Conservation (phyloP, 2,113 vertebrate species). For the Kryptolebias marmoratus region DNA sequence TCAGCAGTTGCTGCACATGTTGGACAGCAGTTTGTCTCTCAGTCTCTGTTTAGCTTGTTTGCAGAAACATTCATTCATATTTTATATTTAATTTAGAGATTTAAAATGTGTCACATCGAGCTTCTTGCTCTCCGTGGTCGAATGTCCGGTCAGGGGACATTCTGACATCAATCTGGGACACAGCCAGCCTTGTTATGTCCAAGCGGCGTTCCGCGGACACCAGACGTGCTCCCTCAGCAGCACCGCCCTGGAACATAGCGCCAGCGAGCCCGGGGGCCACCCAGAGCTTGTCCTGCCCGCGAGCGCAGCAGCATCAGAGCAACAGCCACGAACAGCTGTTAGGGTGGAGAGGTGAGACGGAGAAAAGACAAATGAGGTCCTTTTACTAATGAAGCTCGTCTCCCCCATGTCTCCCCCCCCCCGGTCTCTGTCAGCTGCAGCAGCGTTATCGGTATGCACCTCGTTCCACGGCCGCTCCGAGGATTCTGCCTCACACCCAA, state of each 20-base stretch:
- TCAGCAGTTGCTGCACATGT: too few species aligned
- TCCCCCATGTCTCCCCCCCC: neutral
- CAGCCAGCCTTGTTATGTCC: neutral
- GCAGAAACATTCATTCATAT: neutral
- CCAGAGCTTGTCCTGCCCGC: slow-evolving; percentile 18
- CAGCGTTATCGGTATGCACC: slow-evolving; percentile 70
- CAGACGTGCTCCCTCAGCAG: neutral
- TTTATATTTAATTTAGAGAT: neutral
- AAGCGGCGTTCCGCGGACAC: slow-evolving; percentile 9
- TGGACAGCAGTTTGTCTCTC: neutral
- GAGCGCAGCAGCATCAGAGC: slow-evolving; percentile 27
- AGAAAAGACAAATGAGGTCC: slow-evolving; percentile 65
- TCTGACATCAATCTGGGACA: slow-evolving; percentile 5
- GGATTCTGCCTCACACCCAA: slow-evolving; percentile 64
- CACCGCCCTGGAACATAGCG: neutral
- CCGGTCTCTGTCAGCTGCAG: slow-evolving; percentile 55
- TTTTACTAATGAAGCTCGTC: slow-evolving; percentile 70
- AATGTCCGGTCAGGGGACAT: neutral
- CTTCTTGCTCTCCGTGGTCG: neutral
- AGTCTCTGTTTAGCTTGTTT: neutral
- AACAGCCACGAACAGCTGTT: slow-evolving; percentile 67
- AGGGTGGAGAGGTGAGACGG: slow-evolving; percentile 66
- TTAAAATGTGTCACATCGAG: neutral
- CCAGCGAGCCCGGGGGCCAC: slow-evolving; percentile 31
- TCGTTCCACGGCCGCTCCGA: slow-evolving; percentile 58